A percentile compares a stretch with the other conserved stretches of the same genome.
Evolutionary conservation across 1,140 invertebrate genomes (phyloP).

Genomic region (Drosophila nigromelanica): DNA sequence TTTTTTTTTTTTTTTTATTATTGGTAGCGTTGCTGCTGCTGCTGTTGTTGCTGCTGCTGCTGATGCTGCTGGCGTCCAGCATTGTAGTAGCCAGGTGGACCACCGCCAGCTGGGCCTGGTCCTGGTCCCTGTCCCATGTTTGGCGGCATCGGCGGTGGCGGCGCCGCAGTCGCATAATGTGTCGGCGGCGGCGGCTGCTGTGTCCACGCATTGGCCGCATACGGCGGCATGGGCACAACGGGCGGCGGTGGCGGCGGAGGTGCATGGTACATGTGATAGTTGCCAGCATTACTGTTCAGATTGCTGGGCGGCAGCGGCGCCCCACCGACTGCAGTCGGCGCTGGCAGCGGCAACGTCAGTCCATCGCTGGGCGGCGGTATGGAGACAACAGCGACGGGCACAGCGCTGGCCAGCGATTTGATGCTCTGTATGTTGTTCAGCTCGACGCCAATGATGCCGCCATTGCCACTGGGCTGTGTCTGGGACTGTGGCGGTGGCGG

Average conservation of each 20-base stretch:
- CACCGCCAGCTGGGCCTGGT: conserved; percentile 13
- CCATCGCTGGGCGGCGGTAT: conserved; percentile 42
- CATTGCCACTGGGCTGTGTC: conserved; percentile 42
- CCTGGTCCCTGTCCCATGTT: conserved; percentile 35
- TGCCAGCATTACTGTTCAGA: conserved; percentile 30
- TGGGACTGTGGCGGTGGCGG: conserved; percentile 16
- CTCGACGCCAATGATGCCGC: conserved; percentile 38
- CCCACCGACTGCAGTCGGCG: conserved; percentile 3
- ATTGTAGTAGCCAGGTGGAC: conserved; percentile 54
- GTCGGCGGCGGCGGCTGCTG: conserved; percentile 57
- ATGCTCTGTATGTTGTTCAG: conserved; percentile 66
- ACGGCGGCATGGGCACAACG: conserved; percentile 57
- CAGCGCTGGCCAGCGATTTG: conserved; percentile 53
- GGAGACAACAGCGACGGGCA: conserved; percentile 48
- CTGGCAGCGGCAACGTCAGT: conserved; percentile 72
- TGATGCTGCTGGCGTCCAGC: conserved; percentile 36
- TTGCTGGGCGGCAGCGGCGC: conserved; percentile 29
- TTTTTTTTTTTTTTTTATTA: conserved; percentile 27
- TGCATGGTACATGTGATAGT: conserved; percentile 66
- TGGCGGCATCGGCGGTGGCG: conserved; percentile 64
- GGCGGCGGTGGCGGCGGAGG: conserved; percentile 74
- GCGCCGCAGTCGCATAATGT: conserved; percentile 51
- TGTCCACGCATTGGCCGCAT: conserved; percentile 47
- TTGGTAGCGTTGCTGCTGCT: conserved; percentile 62
- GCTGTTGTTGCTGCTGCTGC: conserved; percentile 19